These are phyloP conservation scores for Phthorimaea operculella DNA, from an alignment of 1,140 invertebrate genomes.

Conservation along the genomic window DNA sequence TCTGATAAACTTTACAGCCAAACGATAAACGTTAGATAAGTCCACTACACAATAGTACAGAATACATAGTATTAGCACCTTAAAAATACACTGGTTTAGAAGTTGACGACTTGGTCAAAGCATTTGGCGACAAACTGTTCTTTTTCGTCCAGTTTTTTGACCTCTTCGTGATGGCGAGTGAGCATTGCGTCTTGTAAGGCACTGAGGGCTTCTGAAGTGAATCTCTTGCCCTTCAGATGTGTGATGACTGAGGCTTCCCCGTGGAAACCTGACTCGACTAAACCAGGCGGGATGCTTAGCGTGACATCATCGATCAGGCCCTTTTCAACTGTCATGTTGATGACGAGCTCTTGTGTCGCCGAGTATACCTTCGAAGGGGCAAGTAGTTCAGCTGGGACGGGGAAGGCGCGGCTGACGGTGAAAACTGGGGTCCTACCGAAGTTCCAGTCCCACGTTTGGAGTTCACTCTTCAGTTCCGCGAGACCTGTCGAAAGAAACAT, in stretches of 20 bases:
- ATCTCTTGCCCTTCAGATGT: constrained; percentile 61
- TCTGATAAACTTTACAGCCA: constrained; percentile 26
- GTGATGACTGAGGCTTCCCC: constrained; percentile 64
- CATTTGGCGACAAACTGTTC: constrained; percentile 67
- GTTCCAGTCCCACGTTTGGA: constrained; percentile 87
- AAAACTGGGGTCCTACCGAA: constrained; percentile 91
- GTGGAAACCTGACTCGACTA: constrained; percentile 62
- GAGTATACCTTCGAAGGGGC: constrained; percentile 48
- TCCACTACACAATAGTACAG: constrained; percentile 3
- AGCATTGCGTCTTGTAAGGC: constrained; percentile 62
- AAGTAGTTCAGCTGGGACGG: constrained; percentile 53
- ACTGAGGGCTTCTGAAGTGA: constrained; percentile 58
- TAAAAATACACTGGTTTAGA: constrained; percentile 28
- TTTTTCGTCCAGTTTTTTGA: constrained; percentile 57
- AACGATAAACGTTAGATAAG: constrained; percentile 13
- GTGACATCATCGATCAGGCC: constrained; percentile 63
- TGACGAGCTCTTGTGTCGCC: constrained; percentile 55
- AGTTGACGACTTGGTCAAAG: constrained; percentile 64
- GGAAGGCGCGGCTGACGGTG: constrained; percentile 69
- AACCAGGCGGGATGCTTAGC: constrained; percentile 58
- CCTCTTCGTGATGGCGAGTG: constrained; percentile 45
- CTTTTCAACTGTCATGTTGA: constrained; percentile 62
- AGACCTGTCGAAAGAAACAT: constrained; percentile 68
- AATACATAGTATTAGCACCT: constrained; percentile 6
- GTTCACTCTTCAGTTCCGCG: constrained; percentile 71